These are phyloP conservation scores for Lasioglossum lativentre DNA, from an alignment of 2,888 invertebrate genomes.

Conservation along the genomic window DNA sequence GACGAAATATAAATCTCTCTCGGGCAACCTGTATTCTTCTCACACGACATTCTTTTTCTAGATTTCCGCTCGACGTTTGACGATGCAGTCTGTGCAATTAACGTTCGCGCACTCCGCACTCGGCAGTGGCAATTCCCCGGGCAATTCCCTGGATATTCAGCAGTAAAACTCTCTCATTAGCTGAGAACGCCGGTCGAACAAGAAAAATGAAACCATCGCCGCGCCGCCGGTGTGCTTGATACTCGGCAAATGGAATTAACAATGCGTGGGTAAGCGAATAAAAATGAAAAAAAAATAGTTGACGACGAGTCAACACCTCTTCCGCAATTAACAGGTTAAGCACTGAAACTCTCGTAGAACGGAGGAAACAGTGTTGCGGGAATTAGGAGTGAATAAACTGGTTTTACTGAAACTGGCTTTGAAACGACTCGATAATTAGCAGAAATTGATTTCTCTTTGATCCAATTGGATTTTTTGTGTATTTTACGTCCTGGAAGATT, in stretches of 20 bases:
- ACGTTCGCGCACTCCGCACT: neutral
- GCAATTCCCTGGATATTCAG: neutral
- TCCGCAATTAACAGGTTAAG: conserved; percentile 1
- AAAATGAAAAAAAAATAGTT: neutral
- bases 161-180: neutral
- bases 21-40: neutral
- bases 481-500: too few species aligned
- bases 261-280: neutral
- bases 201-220: neutral
- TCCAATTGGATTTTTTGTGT: too few species aligned
- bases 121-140: neutral
- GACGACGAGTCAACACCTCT: neutral
- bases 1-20: conserved; percentile 2
- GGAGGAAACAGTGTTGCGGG: neutral
- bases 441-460: too few species aligned
- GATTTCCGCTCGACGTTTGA: neutral
- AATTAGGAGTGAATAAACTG: neutral
- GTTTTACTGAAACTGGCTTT: neutral
- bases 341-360: neutral
- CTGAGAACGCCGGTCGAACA: neutral
- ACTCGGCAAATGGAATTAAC: neutral
- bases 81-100: neutral
- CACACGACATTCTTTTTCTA: neutral
- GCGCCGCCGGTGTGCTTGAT: neutral
- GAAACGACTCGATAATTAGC: too few species aligned